Percentiles rank a stretch among this genome's conserved stretches.
Evolutionary conservation across 1,140 invertebrate species (phyloP).

Genomic region (Argopecten irradians): DNA sequence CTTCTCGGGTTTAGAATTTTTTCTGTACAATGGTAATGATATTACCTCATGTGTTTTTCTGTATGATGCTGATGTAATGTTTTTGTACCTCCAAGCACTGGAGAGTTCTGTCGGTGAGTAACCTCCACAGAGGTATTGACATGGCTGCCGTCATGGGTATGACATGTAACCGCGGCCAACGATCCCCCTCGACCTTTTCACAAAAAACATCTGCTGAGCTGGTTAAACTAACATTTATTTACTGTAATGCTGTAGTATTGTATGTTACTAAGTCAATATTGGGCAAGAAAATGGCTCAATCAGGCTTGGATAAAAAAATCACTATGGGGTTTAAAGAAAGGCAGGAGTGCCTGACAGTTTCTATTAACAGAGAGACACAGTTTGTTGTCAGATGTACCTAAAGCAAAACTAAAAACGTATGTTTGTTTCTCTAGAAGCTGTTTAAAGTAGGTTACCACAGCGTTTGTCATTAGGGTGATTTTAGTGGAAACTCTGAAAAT

Average conservation of each 20-base stretch:
- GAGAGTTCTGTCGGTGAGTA: neutral
- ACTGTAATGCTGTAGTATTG: neutral
- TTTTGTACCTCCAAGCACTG: neutral
- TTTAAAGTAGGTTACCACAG: too few relatives aligned
- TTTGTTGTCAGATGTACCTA: neutral
- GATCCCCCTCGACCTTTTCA: neutral
- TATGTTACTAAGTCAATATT: neutral
- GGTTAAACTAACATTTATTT: neutral
- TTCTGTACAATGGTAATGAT: neutral
- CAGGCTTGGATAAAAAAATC: neutral
- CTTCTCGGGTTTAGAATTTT: neutral
- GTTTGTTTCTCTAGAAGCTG: too few relatives aligned
- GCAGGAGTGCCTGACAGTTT: neutral
- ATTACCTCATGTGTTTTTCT: neutral
- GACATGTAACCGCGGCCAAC: neutral
- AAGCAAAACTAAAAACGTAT: too few relatives aligned
- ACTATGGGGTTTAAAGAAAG: neutral
- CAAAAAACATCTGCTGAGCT: neutral
- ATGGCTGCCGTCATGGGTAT: neutral
- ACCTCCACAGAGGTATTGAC: neutral
- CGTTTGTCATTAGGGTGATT: too few relatives aligned
- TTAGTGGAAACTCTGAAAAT: too few relatives aligned
- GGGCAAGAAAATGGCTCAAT: neutral
- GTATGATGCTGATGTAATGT: conserved; percentile 10
- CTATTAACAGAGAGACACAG: neutral